Base-by-base conservation (phyloP, 2,888 invertebrate species). In the Plagodis pulveraria region DNA sequence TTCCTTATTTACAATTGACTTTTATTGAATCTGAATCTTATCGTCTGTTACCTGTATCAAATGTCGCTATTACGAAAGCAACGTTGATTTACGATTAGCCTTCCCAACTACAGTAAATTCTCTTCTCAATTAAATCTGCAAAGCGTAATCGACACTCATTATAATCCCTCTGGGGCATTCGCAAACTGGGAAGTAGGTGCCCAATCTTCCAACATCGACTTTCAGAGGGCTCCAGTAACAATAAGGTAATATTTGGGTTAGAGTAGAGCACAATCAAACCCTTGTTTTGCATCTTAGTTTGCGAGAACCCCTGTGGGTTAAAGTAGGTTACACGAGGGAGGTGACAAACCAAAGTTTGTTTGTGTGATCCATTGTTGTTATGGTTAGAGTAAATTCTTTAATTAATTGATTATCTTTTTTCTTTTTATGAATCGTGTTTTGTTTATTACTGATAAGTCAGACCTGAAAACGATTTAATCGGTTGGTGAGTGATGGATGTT, bases 191-290 rank as follows among this genome's bases (percentile, higher is more conserved):
- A 69, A 66, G 64, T 66, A 62, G 54, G 35, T 42, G 34, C 45
- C 58, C 56, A 60, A 65, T 71, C 68, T 70, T 58, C 63, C 71
- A 78, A 80, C 79, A 84, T 79, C 78, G 74, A 72, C 76, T 81
- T 77, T 75, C 63, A 36, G 71, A 64, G 71, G 76, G 66, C 67
- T 56, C 66, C 67, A 66, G 70, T 71, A 71, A 76, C 75, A 74
- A 77, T 76, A 70, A 77, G 74, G 81, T 74, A 81, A 83, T 83
- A 81, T 81, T 80, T 80, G 76, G 71, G 70, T 77, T 74, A 58
- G 67, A 76, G 69, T 74, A 58, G 67, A 76, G 69, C 74, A 77
- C 81, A 73, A 76, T 75, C 71, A 69, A 66, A 71, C 72, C 68
- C 71, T 65, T 67, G 70, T 63, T 70, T 72, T 70, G 66, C 64